These are phyloP conservation scores for Drepanosiphum platanoidis DNA, from an alignment of 2,888 invertebrate species.

Conservation along the genomic window DNA sequence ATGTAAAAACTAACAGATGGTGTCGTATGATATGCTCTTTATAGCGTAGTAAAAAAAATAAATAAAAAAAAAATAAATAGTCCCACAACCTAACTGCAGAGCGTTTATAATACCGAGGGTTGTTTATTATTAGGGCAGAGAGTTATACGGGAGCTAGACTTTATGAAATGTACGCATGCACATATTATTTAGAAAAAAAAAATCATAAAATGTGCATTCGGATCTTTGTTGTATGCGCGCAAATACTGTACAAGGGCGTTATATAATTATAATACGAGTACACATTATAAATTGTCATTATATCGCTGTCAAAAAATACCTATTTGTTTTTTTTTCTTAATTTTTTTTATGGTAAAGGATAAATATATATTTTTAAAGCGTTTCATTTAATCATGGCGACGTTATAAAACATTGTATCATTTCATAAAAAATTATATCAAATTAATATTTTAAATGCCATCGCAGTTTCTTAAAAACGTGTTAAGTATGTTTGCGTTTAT, in stretches of 20 bases:
- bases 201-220: background rate
- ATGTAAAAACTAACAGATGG: slow-evolving; percentile 34
- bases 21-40: background rate
- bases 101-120: slow-evolving; percentile 10
- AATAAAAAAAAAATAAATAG: background rate
- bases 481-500: background rate
- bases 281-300: background rate
- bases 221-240: background rate
- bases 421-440: background rate
- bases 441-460: background rate
- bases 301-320: background rate
- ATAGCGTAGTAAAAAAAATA: background rate
- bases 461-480: background rate
- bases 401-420: background rate
- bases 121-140: slow-evolving; percentile 8
- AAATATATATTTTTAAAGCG: background rate
- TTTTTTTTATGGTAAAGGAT: background rate
- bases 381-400: background rate
- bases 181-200: background rate
- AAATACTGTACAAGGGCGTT: background rate
- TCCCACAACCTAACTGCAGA: background rate
- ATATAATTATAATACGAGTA: background rate
- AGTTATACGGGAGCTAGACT: background rate
- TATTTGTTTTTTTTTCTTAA: background rate
- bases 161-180: background rate